Base-by-base conservation (phyloP, 1,140 invertebrate species). In the Magallana gigas region DNA sequence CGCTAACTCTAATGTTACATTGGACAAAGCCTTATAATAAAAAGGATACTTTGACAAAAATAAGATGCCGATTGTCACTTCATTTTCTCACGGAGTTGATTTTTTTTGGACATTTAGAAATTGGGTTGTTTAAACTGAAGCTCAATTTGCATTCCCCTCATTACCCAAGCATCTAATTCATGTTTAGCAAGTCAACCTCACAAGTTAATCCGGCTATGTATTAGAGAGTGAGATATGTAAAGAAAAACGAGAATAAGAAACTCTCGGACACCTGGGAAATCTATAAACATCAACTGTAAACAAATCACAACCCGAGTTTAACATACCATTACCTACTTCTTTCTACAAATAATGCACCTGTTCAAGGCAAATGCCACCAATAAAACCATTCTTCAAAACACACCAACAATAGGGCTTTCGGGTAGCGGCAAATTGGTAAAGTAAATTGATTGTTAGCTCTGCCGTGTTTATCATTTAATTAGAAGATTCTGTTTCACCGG, bases 221-320 rank as follows among this genome's bases (percentile, higher is more conserved):
- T 76, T 76, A 36, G 68, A 76, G 68, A 76, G 68, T 76, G 68
- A 76, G 68, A 76, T 76, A 76, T 76, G 68, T 76, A 62, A n/a
- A 76, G 23, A 76, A 76, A 76, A 23, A 29, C 18, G 68, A 29
- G 68, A 29, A 76, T 76, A 36, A 76, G 12, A 76, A 76, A 76
- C 18, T 2, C 23, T 4, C 23, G 68, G 68, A 76, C 68, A 76
- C 68, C 68, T 76, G 68, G 68, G 68, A 76, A 76, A 76, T 76
- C 68, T 76, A 76, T 76, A 76, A 76, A 76, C 68, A 76, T 76
- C 68, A 76, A 76, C 68, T 29, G 68, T 76, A 76, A 76, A 76
- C 68, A 76, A 76, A 76, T 76, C 68, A 76, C 68, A 76, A 76
- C 36, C 68, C 23, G 29, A 76, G 36, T 76, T 76, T 76, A 76